These are phyloP conservation scores for Ophthalmolycus amberensis DNA, from an alignment of 2,113 vertebrate genomes.

Conservation along the genomic window DNA sequence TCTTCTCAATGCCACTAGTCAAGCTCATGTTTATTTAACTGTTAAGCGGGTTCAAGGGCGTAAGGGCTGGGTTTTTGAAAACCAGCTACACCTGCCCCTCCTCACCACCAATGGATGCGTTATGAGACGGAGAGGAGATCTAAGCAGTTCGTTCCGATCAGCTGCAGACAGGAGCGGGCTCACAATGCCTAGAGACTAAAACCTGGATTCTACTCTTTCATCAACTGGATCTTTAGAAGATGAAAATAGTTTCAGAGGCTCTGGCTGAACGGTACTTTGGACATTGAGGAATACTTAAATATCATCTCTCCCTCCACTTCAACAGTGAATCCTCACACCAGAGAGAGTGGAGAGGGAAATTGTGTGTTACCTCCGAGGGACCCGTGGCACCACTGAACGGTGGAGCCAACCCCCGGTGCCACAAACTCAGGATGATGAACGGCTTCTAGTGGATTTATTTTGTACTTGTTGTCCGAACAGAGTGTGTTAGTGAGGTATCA, in stretches of 20 bases:
- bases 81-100: slow-evolving; percentile 68
- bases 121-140: slow-evolving; percentile 70
- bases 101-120: slow-evolving; percentile 59
- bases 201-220: slow-evolving; percentile 48
- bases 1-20: slow-evolving; percentile 63
- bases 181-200: slow-evolving; percentile 45
- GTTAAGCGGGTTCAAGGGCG: slow-evolving; percentile 29
- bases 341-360: too few species aligned
- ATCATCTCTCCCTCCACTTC: neutral
- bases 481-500: too few species aligned
- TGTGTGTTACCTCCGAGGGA: too few species aligned
- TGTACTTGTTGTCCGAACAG: too few species aligned
- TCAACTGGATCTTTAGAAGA: slow-evolving; percentile 39
- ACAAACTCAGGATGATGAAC: too few species aligned
- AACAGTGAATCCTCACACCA: neutral
- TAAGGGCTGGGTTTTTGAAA: slow-evolving; percentile 61
- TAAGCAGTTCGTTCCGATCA: slow-evolving; percentile 42
- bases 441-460: too few species aligned
- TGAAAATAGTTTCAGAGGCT: slow-evolving; percentile 29
- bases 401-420: too few species aligned
- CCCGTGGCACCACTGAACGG: too few species aligned
- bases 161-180: slow-evolving; percentile 46
- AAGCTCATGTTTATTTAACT: slow-evolving; percentile 79
- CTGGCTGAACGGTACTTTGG: slow-evolving; percentile 18
- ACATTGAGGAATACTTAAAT: slow-evolving; percentile 43